Conservation (phyloP, 1,140 invertebrate species). For the Trichonephila inaurata region DNA sequence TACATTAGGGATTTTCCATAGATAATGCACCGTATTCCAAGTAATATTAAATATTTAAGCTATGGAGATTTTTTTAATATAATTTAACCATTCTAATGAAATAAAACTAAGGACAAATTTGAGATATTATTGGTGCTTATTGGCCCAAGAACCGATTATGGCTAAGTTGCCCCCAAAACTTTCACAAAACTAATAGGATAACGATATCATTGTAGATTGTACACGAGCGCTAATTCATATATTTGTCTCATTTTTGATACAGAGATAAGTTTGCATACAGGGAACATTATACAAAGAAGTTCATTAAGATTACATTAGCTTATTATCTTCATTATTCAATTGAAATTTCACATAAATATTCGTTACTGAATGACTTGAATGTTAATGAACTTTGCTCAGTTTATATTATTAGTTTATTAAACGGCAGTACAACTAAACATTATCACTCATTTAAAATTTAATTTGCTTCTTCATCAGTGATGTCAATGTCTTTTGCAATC, state of each 20-base stretch:
- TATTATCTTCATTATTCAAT: constrained; percentile 12
- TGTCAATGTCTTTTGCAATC: too few species aligned
- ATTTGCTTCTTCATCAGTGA: too few species aligned
- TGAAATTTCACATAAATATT: background rate
- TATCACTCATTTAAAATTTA: background rate
- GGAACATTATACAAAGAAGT: background rate
- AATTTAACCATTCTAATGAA: background rate
- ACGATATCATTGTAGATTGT: background rate
- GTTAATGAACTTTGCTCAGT: background rate
- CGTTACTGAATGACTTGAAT: background rate
- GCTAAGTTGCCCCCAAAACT: too few species aligned
- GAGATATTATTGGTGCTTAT: too few species aligned
- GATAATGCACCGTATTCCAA: too few species aligned
- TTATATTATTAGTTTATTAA: background rate
- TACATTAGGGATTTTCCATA: too few species aligned
- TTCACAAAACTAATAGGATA: background rate
- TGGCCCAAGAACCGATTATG: too few species aligned
- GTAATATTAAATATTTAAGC: background rate
- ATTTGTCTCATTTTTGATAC: background rate
- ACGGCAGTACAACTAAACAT: background rate
- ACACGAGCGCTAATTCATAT: background rate
- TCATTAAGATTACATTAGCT: background rate
- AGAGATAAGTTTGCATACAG: background rate
- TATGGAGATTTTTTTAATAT: background rate
- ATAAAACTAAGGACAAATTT: too few species aligned